Conservation (phyloP, 1,140 invertebrate genomes). For the Matsumurasca onukii region DNA sequence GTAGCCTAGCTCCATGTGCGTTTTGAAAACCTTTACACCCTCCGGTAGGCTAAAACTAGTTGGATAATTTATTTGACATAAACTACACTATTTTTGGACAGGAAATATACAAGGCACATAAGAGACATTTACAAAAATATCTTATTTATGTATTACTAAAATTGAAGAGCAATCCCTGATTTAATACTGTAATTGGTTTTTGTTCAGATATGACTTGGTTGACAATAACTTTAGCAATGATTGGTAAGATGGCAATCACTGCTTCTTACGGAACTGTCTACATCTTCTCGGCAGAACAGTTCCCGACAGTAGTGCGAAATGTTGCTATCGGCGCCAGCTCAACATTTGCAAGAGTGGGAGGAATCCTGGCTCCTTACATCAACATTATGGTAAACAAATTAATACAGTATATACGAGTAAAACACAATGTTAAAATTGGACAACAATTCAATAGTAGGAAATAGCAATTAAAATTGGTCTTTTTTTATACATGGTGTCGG, state of each 20-base stretch:
- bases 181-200: no score
- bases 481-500: not conserved
- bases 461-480: not conserved
- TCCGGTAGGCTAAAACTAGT: no score
- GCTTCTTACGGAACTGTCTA: constrained; percentile 79
- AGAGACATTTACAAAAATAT: no score
- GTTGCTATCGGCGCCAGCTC: constrained; percentile 75
- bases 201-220: constrained; percentile 60
- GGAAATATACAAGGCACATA: no score
- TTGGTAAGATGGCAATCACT: constrained; percentile 80
- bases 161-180: no score
- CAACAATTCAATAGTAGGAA: not conserved
- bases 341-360: constrained; percentile 73
- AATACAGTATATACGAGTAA: no score
- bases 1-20: no score
- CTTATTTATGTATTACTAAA: no score
- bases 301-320: constrained; percentile 80
- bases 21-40: no score
- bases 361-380: constrained; percentile 72
- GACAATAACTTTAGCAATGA: constrained; percentile 69
- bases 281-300: constrained; percentile 79
- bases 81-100: no score
- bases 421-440: constrained; percentile 12
- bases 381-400: constrained; percentile 60
- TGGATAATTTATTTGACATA: no score